Percentiles rank a stretch among this genome's conserved stretches.
Conservation (phyloP, 2,888 invertebrate species). For the Drosophila mettleri region DNA sequence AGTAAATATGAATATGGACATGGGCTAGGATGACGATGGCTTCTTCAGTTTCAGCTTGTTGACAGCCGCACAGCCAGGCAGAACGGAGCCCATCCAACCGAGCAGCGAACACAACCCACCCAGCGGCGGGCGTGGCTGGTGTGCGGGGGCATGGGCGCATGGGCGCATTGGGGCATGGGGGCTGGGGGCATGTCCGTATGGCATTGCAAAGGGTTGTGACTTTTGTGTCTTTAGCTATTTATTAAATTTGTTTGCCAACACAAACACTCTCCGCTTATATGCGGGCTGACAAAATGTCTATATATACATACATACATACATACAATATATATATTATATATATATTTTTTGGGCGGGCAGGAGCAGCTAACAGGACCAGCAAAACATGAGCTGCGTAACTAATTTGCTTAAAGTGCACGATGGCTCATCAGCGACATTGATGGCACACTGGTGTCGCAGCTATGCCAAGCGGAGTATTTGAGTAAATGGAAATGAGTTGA, state of each 20-base stretch:
- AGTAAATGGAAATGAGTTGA: neutral
- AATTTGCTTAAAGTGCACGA: slow-evolving; percentile 76
- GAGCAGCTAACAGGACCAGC: slow-evolving; percentile 49
- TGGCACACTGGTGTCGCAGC: slow-evolving; percentile 36
- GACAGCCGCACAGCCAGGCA: slow-evolving; percentile 28
- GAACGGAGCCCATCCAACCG: slow-evolving; percentile 6
- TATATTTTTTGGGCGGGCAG: slow-evolving; percentile 12
- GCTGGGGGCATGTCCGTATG: slow-evolving; percentile 7
- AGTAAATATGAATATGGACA: slow-evolving; percentile 74
- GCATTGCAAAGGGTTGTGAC: slow-evolving; percentile 74
- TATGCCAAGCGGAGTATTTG: neutral
- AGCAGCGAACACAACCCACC: neutral
- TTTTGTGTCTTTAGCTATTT: slow-evolving; percentile 77
- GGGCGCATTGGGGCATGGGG: too few relatives aligned
- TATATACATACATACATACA: slow-evolving; percentile 1
- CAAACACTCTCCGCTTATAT: slow-evolving; percentile 38
- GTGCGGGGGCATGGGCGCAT: too few relatives aligned
- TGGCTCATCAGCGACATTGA: slow-evolving; percentile 69
- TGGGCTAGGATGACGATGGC: slow-evolving; percentile 39
- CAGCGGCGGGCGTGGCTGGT: neutral
- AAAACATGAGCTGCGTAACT: slow-evolving; percentile 79
- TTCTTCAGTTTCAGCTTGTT: slow-evolving; percentile 46
- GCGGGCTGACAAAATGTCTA: slow-evolving; percentile 7
- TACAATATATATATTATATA: neutral
- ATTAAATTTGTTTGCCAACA: slow-evolving; percentile 78